Conservation (phyloP, 2,797 vertebrate species). For the Anguilla pacifica region DNA sequence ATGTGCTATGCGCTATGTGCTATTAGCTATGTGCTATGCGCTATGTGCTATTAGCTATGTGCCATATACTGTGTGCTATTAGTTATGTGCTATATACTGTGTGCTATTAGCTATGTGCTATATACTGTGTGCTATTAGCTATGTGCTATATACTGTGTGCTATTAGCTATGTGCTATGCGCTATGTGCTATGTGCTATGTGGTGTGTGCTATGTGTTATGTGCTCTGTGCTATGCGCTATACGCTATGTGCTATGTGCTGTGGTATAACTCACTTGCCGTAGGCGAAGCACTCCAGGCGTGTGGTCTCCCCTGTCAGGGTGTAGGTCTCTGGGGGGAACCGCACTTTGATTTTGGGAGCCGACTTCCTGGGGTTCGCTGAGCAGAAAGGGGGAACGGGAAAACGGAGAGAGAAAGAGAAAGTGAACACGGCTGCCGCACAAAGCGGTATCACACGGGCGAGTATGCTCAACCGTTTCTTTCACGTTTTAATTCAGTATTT, state of each 20-base stretch:
- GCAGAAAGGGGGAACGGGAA: neutral
- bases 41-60: too few species aligned
- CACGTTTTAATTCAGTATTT: neutral
- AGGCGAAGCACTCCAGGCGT: constrained; percentile 93
- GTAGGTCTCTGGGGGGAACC: constrained; percentile 89
- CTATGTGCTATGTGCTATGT: too few species aligned
- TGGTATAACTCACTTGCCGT: constrained; percentile 85
- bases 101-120: too few species aligned
- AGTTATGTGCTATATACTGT: too few species aligned
- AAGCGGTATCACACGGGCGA: neutral
- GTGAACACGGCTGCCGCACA: neutral
- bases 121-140: too few species aligned
- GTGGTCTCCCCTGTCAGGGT: constrained; percentile 82
- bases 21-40: too few species aligned
- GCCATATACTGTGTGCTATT: too few species aligned
- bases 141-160: too few species aligned
- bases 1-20: neutral
- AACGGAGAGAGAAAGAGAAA: neutral
- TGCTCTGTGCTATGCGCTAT: too few species aligned
- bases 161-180: too few species aligned
- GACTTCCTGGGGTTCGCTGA: constrained; percentile 77
- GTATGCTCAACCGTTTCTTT: neutral
- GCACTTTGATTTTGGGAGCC: constrained; percentile 86
- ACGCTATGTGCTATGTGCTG: neutral
- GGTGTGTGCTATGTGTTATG: too few species aligned